These are phyloP conservation scores for Sinhomidia bicolor DNA, from an alignment of 2,888 invertebrate genomes.

Conservation along the genomic window DNA sequence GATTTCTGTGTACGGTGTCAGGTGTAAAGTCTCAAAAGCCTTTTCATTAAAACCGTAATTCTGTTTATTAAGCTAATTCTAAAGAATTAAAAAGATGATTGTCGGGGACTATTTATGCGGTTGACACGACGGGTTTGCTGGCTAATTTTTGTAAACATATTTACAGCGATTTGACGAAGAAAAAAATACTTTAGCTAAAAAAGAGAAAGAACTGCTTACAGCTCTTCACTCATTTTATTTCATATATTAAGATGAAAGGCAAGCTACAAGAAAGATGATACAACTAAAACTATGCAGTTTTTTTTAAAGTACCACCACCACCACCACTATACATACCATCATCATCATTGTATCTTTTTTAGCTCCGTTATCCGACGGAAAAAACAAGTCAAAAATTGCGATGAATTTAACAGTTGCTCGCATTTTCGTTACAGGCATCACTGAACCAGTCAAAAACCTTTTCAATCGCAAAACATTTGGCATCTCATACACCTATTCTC, in stretches of 20 bases:
- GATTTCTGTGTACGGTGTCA: too few species aligned
- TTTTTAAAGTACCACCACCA: too few species aligned
- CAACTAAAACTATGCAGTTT: not conserved
- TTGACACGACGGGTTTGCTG: too few species aligned
- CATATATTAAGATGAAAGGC: not conserved
- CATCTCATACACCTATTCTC: conserved; percentile 49
- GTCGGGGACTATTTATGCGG: not conserved
- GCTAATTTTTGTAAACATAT: too few species aligned
- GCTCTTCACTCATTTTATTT: too few species aligned
- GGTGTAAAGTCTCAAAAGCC: too few species aligned
- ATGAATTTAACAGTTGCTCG: conserved; percentile 46
- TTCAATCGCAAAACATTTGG: conserved; percentile 62
- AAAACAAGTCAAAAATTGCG: not conserved
- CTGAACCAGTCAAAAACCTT: conserved; percentile 67
- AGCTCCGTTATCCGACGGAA: conserved; percentile 4
- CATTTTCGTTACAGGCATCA: conserved; percentile 61
- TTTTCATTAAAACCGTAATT: too few species aligned
- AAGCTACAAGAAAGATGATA: not conserved
- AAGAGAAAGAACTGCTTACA: too few species aligned
- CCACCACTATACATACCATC: too few species aligned
- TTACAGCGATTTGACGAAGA: too few species aligned
- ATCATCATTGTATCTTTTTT: not conserved
- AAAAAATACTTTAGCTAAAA: too few species aligned
- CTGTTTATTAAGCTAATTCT: not conserved
- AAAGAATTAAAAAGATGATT: not conserved